Conservation (phyloP, 2,888 invertebrate species). For the Malachius bipustulatus region DNA sequence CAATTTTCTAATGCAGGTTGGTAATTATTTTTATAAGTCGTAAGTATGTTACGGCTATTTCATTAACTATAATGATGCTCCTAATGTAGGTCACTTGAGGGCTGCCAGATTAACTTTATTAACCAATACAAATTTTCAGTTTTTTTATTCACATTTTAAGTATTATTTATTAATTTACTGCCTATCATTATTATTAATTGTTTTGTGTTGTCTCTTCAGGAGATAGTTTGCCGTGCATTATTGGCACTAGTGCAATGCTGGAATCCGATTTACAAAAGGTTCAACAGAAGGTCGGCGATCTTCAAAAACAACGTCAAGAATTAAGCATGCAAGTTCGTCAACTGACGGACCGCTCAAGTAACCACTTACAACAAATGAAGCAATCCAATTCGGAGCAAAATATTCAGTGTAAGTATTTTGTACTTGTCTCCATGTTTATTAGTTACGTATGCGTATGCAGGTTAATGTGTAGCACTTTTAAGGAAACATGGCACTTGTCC, state of each 20-base stretch:
- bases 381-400: slow-evolving; percentile 19
- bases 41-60: too few species aligned
- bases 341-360: slow-evolving; percentile 69
- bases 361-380: slow-evolving; percentile 48
- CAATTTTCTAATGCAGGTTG: slow-evolving; percentile 35
- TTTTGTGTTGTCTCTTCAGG: slow-evolving; percentile 26
- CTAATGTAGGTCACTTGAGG: too few species aligned
- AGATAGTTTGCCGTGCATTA: slow-evolving; percentile 38
- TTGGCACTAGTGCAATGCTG: slow-evolving; percentile 52
- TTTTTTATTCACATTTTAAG: too few species aligned
- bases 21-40: slow-evolving; percentile 8
- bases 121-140: too few species aligned
- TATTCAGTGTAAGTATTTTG: slow-evolving; percentile 17
- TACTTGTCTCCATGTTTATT: neutral
- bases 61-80: too few species aligned
- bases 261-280: slow-evolving; percentile 75
- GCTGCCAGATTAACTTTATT: too few species aligned
- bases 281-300: slow-evolving; percentile 71
- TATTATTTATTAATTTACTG: too few species aligned
- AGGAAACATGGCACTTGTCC: too few species aligned
- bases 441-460: too few species aligned
- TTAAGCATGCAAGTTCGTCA: slow-evolving; percentile 76
- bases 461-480: too few species aligned
- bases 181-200: too few species aligned
- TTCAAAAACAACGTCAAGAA: slow-evolving; percentile 76